phyloP scores from a whole-genome alignment of 2,888 invertebrate species.

The Synanthedon myopaeformis region DNA sequence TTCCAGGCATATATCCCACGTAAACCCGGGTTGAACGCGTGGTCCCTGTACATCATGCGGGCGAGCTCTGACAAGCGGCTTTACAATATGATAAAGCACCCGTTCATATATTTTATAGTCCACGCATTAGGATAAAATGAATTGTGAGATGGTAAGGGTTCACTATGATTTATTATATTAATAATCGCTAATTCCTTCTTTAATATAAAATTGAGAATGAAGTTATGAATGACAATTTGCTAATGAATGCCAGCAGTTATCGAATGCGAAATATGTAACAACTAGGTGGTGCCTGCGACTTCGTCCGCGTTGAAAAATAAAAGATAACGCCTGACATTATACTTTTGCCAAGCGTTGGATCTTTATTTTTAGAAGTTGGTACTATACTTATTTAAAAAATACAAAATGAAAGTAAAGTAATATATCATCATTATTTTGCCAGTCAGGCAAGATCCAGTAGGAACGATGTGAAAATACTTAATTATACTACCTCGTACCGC shows the following conservation, averaged over 20 bases:
- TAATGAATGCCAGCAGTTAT: background rate
- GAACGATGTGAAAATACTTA: too few relatives aligned
- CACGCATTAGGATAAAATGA: slow-evolving; percentile 40
- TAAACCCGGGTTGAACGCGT: slow-evolving; percentile 27
- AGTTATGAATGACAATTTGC: background rate
- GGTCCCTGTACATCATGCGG: slow-evolving; percentile 57
- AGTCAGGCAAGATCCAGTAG: too few relatives aligned
- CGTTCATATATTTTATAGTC: slow-evolving; percentile 63
- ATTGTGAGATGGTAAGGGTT: background rate
- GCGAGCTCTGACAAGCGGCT: slow-evolving; percentile 54
- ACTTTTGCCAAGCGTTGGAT: too few relatives aligned
- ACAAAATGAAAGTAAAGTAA: too few relatives aligned
- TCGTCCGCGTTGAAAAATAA: too few relatives aligned
- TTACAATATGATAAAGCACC: slow-evolving; percentile 62
- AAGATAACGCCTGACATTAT: too few relatives aligned
- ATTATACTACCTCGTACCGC: too few relatives aligned
- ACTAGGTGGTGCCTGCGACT: background rate
- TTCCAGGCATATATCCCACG: slow-evolving; percentile 19
- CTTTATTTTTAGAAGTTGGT: too few relatives aligned
- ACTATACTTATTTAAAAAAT: too few relatives aligned
- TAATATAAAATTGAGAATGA: background rate
- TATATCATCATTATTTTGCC: too few relatives aligned
- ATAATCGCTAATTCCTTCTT: background rate
- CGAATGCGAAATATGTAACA: background rate
- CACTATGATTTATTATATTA: background rate